Percentiles rank a stretch among this genome's conserved stretches.
These are phyloP conservation scores for Pammene aurita DNA, from an alignment of 2,888 invertebrate genomes.

Conservation along the genomic window DNA sequence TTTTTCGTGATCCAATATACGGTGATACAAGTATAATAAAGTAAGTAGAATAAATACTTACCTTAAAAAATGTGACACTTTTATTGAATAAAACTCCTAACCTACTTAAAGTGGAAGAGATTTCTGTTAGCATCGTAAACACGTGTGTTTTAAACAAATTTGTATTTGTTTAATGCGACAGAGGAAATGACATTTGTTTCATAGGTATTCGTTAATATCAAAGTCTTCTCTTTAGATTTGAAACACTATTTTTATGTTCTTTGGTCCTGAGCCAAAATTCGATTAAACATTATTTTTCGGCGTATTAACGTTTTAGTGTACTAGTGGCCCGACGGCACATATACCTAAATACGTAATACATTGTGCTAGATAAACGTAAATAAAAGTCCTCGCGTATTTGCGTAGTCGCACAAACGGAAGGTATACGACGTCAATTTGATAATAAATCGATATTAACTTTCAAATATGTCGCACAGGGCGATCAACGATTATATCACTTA, in stretches of 20 bases:
- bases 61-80: too few species aligned
- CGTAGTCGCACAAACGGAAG: slow-evolving; percentile 11
- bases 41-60: too few species aligned
- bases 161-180: slow-evolving; percentile 8
- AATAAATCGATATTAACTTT: neutral
- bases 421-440: neutral
- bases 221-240: slow-evolving; percentile 42
- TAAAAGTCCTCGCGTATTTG: neutral
- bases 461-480: too few species aligned
- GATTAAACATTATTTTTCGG: slow-evolving; percentile 70
- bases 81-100: too few species aligned
- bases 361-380: slow-evolving; percentile 44
- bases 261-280: slow-evolving; percentile 65
- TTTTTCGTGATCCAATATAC: too few species aligned
- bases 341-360: slow-evolving; percentile 58
- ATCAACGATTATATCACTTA: too few species aligned
- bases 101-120: too few species aligned
- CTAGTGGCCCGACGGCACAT: slow-evolving; percentile 56
- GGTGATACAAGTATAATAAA: too few species aligned
- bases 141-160: neutral
- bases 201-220: slow-evolving; percentile 38
- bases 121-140: neutral
- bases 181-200: slow-evolving; percentile 33
- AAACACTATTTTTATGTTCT: slow-evolving; percentile 43
- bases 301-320: slow-evolving; percentile 56